Evolutionary conservation across 1,140 invertebrate species (phyloP).

Genomic region (Nasonia vitripennis): DNA sequence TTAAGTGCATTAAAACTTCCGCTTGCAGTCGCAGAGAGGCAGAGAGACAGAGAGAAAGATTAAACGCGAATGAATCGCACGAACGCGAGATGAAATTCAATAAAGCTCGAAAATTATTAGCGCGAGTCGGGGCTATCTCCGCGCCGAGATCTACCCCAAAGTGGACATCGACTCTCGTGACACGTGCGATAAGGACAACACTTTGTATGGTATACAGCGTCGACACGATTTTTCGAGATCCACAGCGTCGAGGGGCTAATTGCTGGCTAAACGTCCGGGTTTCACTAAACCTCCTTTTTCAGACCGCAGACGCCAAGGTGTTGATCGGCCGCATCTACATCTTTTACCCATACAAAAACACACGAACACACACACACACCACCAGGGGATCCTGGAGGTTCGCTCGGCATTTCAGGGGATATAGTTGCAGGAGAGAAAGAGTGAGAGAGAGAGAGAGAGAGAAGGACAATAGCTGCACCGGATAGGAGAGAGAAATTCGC

Average conservation of each 20-base stretch:
- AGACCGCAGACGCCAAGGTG: constrained; percentile 6
- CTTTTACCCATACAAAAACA: not conserved
- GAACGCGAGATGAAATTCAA: not conserved
- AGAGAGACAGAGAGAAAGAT: no score
- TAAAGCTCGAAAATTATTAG: not conserved
- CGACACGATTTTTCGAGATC: not conserved
- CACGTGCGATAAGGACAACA: not conserved
- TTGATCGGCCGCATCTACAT: constrained; percentile 5
- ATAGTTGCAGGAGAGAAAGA: not conserved
- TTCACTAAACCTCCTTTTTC: not conserved
- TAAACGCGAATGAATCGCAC: no score
- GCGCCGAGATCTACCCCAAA: no score
- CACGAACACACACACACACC: not conserved
- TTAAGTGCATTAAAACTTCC: no score
- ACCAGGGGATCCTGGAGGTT: not conserved
- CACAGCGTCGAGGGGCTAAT: not conserved
- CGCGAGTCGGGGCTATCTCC: no score
- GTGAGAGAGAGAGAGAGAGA: constrained; percentile 5
- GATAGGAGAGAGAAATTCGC: constrained; percentile 8
- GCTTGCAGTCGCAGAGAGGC: no score
- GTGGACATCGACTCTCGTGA: not conserved
- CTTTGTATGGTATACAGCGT: no score
- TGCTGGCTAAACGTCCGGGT: not conserved
- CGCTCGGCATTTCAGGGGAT: not conserved
- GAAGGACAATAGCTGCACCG: constrained; percentile 19